These are phyloP conservation scores for Eudasyphora cyanicolor DNA, from an alignment of 2,888 invertebrate genomes.

Conservation along the genomic window DNA sequence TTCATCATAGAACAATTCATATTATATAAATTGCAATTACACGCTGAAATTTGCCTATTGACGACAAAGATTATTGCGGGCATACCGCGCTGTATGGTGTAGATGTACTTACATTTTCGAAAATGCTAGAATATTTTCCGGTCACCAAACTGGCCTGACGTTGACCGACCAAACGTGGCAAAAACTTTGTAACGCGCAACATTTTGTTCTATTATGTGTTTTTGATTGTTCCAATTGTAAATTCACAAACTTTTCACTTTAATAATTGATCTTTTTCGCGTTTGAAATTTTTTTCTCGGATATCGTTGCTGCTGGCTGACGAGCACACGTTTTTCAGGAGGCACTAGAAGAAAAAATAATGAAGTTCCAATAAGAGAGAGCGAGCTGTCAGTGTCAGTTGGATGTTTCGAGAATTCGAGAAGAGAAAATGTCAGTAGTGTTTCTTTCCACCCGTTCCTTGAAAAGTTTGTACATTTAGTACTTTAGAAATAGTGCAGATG, in stretches of 20 bases:
- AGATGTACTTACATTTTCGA: constrained; percentile 75
- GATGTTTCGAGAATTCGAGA: not conserved
- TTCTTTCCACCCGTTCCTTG: no score
- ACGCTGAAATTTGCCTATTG: not conserved
- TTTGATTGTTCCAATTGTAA: not conserved
- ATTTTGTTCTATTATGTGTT: constrained; percentile 61
- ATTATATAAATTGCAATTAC: constrained; percentile 45
- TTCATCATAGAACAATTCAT: constrained; percentile 10
- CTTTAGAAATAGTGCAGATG: no score
- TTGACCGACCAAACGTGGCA: constrained; percentile 74
- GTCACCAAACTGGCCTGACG: constrained; percentile 66
- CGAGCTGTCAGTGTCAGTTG: not conserved
- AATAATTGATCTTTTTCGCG: constrained; percentile 24
- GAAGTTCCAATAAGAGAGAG: not conserved
- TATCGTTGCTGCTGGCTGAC: no score
- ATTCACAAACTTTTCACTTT: not conserved
- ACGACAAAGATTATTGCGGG: constrained; percentile 9
- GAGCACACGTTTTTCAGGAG: constrained; percentile 56
- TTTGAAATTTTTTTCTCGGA: constrained; percentile 47
- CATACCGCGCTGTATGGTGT: constrained; percentile 5
- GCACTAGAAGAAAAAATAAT: constrained; percentile 15
- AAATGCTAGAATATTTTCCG: constrained; percentile 75
- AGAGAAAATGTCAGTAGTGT: no score
- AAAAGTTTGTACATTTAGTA: no score
- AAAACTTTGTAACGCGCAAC: constrained; percentile 75